These are phyloP conservation scores for Isaurus tuberculatus DNA, from an alignment of 92 coral and sea anemone species.

Conservation along the genomic window DNA sequence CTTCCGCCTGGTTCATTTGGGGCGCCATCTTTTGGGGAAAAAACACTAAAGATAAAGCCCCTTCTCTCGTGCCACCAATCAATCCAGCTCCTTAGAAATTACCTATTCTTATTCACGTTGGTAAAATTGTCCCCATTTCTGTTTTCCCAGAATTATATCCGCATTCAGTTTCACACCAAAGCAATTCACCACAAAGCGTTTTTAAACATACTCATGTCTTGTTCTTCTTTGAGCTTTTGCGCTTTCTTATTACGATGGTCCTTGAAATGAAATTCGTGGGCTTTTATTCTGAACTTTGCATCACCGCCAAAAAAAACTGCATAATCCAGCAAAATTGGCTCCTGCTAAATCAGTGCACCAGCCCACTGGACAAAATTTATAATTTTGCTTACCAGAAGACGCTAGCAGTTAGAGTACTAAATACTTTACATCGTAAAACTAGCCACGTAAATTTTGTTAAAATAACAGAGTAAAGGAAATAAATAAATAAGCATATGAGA, in stretches of 20 bases:
- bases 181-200: neutral
- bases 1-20: conserved; percentile 74
- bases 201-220: conserved; percentile 16
- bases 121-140: conserved; percentile 24
- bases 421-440: conserved; percentile 26
- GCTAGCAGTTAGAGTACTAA: neutral
- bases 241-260: conserved; percentile 37
- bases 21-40: conserved; percentile 58
- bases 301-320: conserved; percentile 13
- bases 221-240: conserved; percentile 4
- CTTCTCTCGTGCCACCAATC: conserved; percentile 66
- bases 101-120: conserved; percentile 12
- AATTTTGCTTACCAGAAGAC: neutral
- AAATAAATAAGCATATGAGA: too few species aligned
- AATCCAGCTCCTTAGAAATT: conserved; percentile 50
- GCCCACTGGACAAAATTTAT: conserved; percentile 13
- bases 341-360: conserved; percentile 37
- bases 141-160: conserved; percentile 36
- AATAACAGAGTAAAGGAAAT: too few species aligned
- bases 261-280: conserved; percentile 44
- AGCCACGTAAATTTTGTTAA: too few species aligned
- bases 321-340: neutral
- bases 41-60: conserved; percentile 63
- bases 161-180: neutral
- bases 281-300: neutral